Base-by-base conservation (phyloP, 1,140 invertebrate species). In the Penaeus vannamei region DNA sequence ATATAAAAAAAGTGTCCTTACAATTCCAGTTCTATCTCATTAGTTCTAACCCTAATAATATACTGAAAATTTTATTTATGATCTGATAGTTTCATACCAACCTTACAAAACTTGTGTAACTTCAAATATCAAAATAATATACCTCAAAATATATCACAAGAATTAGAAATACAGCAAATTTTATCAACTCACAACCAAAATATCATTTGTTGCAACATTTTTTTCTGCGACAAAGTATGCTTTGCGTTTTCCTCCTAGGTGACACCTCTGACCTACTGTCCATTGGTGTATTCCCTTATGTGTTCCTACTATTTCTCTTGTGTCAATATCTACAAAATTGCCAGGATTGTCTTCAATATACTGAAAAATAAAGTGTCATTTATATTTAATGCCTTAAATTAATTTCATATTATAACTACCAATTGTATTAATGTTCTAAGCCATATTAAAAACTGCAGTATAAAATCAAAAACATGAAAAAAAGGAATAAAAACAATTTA, bases 241-340 rank as follows among this genome's bases (percentile, higher is more conserved):
- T 86, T 94, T 92, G 69, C 93, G 89, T 23, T 91, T 92, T 32
- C 95, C 95, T 42, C 92, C 91, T 3, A 97, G 92, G 76, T 93
- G 93, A 91, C 96, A 95, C 92, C 96, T 94, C 94, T 99, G 98
- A n/a, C 98, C 98, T 86, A 98, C 91, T 19, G 98, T 99, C 96
- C 96, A 98, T 90, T 96, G 95, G 93, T 99, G 98, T 89, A 98
- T 94, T 86, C 98, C 98, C 90, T 95, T 93, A 93, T 99, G 98
- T 83, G 94, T 92, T n/a, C 97, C 97, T 36, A 99, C 94, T 12
- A 95, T 92, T 92, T 94, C 91, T 2, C 96, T 96, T 79, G 94
- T 97, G 82, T 98, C 97, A 81, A 98, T 94, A 92, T 99, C 96
- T 86, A 99, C 94, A 93, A 99, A 98, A 53, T 95, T 92, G 3